Conservation (phyloP, 2,113 vertebrate species). For the Trinectes maculatus region DNA sequence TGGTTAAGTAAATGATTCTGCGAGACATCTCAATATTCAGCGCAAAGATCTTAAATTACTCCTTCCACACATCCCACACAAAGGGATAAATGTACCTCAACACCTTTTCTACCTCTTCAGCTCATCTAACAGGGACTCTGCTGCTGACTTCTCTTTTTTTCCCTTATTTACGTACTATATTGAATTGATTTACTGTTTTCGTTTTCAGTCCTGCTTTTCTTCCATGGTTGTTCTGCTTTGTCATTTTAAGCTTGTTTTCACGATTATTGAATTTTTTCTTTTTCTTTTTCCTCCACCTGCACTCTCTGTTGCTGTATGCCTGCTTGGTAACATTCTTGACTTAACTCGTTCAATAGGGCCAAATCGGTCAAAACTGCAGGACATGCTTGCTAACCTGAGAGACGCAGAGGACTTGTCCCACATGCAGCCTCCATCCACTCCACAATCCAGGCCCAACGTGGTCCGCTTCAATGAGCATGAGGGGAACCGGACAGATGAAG, state of each 20-base stretch:
- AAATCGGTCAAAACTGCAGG: conserved; percentile 97
- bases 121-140: conserved; percentile 40
- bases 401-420: conserved; percentile 95
- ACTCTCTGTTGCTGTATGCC: not conserved
- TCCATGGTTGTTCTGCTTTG: conserved; percentile 18
- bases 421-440: conserved; percentile 90
- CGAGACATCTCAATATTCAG: not conserved
- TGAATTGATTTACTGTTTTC: conserved; percentile 46
- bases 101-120: conserved; percentile 26
- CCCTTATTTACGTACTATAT: conserved; percentile 20
- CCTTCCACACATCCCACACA: conserved; percentile 22
- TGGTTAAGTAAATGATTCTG: not conserved
- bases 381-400: conserved; percentile 98
- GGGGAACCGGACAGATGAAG: conserved; percentile 92
- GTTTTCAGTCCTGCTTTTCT: conserved; percentile 48
- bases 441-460: conserved; percentile 88
- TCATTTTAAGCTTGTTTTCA: conserved; percentile 40
- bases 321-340: conserved; percentile 29
- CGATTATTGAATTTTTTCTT: not conserved
- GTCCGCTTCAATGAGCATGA: conserved; percentile 92
- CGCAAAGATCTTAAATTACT: not conserved
- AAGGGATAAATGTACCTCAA: conserved; percentile 27
- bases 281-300: not conserved
- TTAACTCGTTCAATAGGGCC: conserved; percentile 84
- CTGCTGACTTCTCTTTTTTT: conserved; percentile 35